A percentile compares a stretch with the other conserved stretches of the same genome.
Evolutionary conservation across 2,888 invertebrate genomes (phyloP).

Genomic region (Rhingia campestris): DNA sequence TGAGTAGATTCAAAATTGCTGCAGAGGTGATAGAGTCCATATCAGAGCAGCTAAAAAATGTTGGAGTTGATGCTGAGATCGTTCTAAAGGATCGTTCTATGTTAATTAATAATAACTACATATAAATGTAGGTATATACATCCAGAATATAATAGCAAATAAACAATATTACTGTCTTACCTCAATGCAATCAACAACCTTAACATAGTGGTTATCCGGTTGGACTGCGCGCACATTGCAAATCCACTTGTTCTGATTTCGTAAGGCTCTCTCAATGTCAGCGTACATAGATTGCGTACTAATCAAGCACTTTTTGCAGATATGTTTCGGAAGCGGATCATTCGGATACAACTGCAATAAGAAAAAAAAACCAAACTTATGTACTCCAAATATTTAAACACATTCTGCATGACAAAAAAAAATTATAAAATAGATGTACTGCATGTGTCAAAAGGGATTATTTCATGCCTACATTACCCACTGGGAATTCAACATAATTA

Average conservation of each 20-base stretch:
- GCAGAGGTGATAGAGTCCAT: too few relatives aligned
- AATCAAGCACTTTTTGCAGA: constrained; percentile 77
- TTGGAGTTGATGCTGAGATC: too few relatives aligned
- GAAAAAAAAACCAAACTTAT: constrained; percentile 11
- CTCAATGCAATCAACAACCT: constrained; percentile 77
- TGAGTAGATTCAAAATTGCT: too few relatives aligned
- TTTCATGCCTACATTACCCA: constrained; percentile 38
- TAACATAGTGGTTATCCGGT: constrained; percentile 77
- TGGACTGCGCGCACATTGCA: constrained; percentile 76
- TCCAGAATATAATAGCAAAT: too few relatives aligned
- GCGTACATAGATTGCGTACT: constrained; percentile 76
- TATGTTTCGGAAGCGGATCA: constrained; percentile 79
- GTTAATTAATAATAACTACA: too few relatives aligned
- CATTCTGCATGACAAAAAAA: not conserved
- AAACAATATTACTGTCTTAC: constrained; percentile 53
- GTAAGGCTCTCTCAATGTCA: constrained; percentile 76
- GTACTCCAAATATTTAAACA: not conserved
- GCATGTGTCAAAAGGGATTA: not conserved
- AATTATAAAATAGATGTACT: not conserved
- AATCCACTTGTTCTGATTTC: constrained; percentile 77
- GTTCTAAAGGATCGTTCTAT: too few relatives aligned
- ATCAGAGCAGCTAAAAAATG: too few relatives aligned
- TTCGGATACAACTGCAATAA: constrained; percentile 76
- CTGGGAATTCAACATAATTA: not conserved
- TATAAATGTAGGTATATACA: too few relatives aligned